These are phyloP conservation scores for Cardiocondyla obscurior DNA, from an alignment of 1,140 invertebrate genomes.

Conservation along the genomic window DNA sequence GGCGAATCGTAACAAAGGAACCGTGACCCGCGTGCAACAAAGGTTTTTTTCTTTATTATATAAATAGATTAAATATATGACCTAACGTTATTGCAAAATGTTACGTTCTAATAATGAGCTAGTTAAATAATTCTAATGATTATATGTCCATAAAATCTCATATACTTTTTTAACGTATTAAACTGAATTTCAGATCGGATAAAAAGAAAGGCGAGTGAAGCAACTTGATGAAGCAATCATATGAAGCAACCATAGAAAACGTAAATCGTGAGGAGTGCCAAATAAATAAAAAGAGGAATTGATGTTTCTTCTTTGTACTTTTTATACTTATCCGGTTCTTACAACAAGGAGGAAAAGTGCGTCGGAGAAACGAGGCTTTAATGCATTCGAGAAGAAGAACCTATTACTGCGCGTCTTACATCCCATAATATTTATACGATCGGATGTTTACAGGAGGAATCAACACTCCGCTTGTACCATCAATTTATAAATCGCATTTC, in stretches of 20 bases:
- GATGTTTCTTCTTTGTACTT: constrained; percentile 9
- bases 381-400: neutral
- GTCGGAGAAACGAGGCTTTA: neutral
- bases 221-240: neutral
- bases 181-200: neutral
- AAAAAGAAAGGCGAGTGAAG: neutral
- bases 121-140: too few relatives aligned
- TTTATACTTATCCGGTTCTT: constrained; percentile 39
- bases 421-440: constrained; percentile 39
- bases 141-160: too few relatives aligned
- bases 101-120: too few relatives aligned
- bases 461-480: constrained; percentile 35
- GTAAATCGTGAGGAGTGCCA: neutral
- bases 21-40: neutral
- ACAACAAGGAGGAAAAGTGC: neutral
- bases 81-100: neutral
- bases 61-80: neutral
- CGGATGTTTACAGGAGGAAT: constrained; percentile 32
- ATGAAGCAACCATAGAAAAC: neutral
- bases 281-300: neutral
- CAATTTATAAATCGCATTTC: constrained; percentile 45
- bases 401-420: constrained; percentile 19
- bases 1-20: constrained; percentile 6
- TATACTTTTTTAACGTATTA: neutral
- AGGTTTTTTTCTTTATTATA: neutral